These are phyloP conservation scores for Ammospiza caudacuta DNA, from an alignment of 2,113 vertebrate genomes.

Conservation along the genomic window DNA sequence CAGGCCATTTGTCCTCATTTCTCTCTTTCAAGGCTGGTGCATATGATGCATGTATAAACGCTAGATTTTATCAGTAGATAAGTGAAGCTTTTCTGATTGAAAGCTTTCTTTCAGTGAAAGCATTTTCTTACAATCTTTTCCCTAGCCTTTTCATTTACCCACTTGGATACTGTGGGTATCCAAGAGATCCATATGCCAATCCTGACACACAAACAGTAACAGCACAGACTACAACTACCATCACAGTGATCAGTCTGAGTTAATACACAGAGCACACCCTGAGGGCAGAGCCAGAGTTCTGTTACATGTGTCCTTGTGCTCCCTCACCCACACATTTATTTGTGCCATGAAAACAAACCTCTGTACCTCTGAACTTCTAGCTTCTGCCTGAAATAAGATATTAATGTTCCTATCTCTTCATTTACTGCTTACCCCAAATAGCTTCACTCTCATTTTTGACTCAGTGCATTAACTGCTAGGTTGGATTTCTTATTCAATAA, in stretches of 20 bases:
- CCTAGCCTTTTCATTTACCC: neutral
- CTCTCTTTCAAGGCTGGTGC: neutral
- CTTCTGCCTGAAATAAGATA: neutral
- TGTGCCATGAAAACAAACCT: neutral
- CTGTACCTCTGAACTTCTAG: neutral
- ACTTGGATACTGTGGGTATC: too few species aligned
- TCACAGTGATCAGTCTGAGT: neutral
- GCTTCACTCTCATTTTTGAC: neutral
- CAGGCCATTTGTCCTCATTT: neutral
- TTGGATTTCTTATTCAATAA: neutral
- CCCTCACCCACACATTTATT: neutral
- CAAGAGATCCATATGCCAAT: neutral
- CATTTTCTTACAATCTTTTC: neutral
- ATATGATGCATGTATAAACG: neutral
- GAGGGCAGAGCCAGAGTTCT: neutral
- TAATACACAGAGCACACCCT: neutral
- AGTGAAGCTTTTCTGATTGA: neutral
- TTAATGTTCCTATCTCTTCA: neutral
- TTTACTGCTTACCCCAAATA: neutral
- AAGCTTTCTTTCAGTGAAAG: neutral
- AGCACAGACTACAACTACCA: neutral
- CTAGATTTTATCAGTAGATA: neutral
- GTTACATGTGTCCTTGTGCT: neutral
- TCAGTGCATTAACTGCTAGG: neutral
- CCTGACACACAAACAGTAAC: fast-evolving